Evolutionary conservation across 1,140 invertebrate genomes (phyloP).

Genomic region (Lineus longissimus): DNA sequence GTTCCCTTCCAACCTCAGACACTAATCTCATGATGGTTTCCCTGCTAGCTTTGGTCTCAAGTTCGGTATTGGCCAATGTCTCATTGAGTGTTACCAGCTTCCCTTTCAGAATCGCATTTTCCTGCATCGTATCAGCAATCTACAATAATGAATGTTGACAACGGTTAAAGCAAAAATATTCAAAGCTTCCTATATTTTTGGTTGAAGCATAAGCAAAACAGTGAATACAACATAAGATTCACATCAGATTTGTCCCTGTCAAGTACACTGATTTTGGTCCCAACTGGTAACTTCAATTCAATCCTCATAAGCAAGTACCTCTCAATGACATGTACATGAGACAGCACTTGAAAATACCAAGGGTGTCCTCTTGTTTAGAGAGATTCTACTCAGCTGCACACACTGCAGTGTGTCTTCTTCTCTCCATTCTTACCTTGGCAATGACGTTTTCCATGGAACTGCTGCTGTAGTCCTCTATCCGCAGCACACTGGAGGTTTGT

Average conservation of each 20-base stretch:
- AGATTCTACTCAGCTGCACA: no score
- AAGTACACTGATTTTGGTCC: no score
- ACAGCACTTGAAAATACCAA: slow-evolving; percentile 5
- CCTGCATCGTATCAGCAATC: slow-evolving; percentile 46
- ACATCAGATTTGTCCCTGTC: no score
- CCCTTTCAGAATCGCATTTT: slow-evolving; percentile 51
- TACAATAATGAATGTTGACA: no score
- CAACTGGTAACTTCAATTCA: no score
- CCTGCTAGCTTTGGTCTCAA: slow-evolving; percentile 52
- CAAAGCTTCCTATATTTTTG: not conserved
- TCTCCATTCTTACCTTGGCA: slow-evolving; percentile 8
- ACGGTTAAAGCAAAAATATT: no score
- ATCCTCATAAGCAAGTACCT: not conserved
- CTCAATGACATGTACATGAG: not conserved
- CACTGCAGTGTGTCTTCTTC: no score
- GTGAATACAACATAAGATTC: no score
- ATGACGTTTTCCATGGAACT: slow-evolving; percentile 13
- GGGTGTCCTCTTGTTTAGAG: not conserved
- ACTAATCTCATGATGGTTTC: slow-evolving; percentile 54
- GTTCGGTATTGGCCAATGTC: slow-evolving; percentile 39
- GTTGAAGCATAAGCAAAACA: no score
- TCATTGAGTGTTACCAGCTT: slow-evolving; percentile 48
- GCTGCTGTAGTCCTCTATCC: slow-evolving; percentile 27
- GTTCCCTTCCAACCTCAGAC: slow-evolving; percentile 49
- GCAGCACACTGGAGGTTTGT: slow-evolving; percentile 32